Percentiles rank a stretch among this genome's conserved stretches.
Evolutionary conservation across 1,140 invertebrate genomes (phyloP).

Genomic region (Melipona quadrifasciata): DNA sequence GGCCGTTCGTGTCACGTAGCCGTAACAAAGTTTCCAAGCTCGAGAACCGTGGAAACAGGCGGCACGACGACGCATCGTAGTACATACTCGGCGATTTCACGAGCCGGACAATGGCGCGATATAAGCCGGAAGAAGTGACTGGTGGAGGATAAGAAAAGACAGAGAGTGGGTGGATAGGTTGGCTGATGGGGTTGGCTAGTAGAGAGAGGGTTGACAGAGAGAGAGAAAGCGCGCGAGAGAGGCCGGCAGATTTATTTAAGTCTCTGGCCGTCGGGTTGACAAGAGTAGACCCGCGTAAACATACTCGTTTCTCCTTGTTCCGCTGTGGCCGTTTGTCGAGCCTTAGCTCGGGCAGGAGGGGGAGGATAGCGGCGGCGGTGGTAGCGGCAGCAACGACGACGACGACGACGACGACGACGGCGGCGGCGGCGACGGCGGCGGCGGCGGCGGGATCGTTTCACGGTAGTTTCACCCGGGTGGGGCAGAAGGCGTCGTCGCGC

Average conservation of each 20-base stretch:
- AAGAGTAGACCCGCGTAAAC: conserved; percentile 82
- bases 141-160: conserved; percentile 33
- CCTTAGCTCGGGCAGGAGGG: background rate
- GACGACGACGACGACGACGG: background rate
- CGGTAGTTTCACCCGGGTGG: conserved; percentile 61
- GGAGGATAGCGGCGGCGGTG: background rate
- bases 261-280: conserved; percentile 78
- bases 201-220: conserved; percentile 30
- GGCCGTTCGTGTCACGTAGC: conserved; percentile 23
- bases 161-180: conserved; percentile 13
- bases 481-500: conserved; percentile 46
- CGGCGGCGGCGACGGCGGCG: background rate
- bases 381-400: background rate
- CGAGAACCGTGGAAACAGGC: conserved; percentile 43
- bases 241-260: conserved; percentile 79
- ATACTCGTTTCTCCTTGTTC: conserved; percentile 78
- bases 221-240: conserved; percentile 14
- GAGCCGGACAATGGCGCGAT: conserved; percentile 55
- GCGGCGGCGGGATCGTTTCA: conserved; percentile 62
- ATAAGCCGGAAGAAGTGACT: conserved; percentile 56
- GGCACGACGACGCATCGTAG: conserved; percentile 14
- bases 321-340: conserved; percentile 58
- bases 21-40: conserved; percentile 35
- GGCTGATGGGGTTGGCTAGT: background rate
- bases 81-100: conserved; percentile 44